These are phyloP conservation scores for Loxodonta africana DNA, from an alignment of 2,113 vertebrate species.

Conservation along the genomic window DNA sequence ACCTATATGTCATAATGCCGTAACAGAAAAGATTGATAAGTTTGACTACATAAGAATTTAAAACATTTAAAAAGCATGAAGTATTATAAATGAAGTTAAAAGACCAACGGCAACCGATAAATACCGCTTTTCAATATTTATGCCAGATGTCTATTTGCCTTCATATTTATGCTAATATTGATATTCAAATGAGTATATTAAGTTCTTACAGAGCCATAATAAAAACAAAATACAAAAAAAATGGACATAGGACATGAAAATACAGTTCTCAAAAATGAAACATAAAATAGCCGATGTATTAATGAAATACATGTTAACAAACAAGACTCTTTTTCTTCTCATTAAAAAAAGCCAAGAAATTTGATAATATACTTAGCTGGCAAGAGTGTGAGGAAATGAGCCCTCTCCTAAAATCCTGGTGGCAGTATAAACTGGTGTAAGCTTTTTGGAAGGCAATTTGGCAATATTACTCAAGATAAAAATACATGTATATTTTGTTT, in stretches of 20 bases:
- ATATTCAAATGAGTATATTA: constrained; percentile 51
- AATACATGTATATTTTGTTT: constrained; percentile 14
- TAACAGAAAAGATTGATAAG: background rate
- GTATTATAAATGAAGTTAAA: constrained; percentile 48
- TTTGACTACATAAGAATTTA: constrained; percentile 21
- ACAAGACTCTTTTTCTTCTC: background rate
- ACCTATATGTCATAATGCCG: background rate
- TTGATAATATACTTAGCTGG: constrained; percentile 27
- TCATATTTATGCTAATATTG: constrained; percentile 50
- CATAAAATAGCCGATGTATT: constrained; percentile 36
- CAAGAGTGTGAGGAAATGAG: constrained; percentile 64
- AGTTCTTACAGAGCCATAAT: constrained; percentile 2
- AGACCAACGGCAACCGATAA: background rate
- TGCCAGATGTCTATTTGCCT: background rate
- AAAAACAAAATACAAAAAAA: constrained; percentile 53
- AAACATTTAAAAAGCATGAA: constrained; percentile 20
- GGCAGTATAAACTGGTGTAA: constrained; percentile 17
- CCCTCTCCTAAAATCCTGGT: constrained; percentile 53
- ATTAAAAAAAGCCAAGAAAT: constrained; percentile 21
- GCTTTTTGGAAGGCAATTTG: constrained; percentile 28
- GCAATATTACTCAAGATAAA: constrained; percentile 49
- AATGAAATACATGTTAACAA: constrained; percentile 13
- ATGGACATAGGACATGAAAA: constrained; percentile 30
- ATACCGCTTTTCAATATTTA: background rate
- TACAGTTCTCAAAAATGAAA: background rate